These are phyloP conservation scores for Arbacia lixula DNA, from an alignment of 53 echinoderm and acorn worm species.

Conservation along the genomic window DNA sequence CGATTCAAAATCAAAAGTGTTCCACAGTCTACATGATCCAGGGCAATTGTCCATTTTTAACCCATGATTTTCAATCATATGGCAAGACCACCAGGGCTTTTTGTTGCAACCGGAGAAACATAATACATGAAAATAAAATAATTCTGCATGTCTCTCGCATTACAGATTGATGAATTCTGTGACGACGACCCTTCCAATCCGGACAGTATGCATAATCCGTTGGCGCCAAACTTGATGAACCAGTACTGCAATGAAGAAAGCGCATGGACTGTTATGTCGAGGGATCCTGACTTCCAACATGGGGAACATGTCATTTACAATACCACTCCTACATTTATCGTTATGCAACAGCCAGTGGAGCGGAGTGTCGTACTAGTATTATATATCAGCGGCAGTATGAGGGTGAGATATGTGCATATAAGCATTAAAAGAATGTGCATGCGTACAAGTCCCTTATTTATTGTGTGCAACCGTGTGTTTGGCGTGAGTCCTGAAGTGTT, in stretches of 20 bases:
- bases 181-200: background rate
- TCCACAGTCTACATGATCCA: background rate
- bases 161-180: conserved; percentile 17
- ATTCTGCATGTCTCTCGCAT: background rate
- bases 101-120: too few species aligned
- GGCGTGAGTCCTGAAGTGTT: too few species aligned
- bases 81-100: background rate
- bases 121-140: background rate
- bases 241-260: background rate
- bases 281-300: background rate
- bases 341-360: background rate
- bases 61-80: background rate
- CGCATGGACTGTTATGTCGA: conserved; percentile 1
- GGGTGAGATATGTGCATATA: background rate
- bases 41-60: background rate
- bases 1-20: too few species aligned
- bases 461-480: too few species aligned
- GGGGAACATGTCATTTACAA: background rate
- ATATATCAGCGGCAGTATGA: conserved; percentile 17
- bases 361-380: conserved; percentile 26
- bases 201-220: background rate
- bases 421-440: background rate
- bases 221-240: conserved; percentile 14
- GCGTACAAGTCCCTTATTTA: background rate
- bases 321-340: conserved; percentile 2